phyloP scores from a whole-genome alignment of 1,140 invertebrate species.

The Zophobas morio region DNA sequence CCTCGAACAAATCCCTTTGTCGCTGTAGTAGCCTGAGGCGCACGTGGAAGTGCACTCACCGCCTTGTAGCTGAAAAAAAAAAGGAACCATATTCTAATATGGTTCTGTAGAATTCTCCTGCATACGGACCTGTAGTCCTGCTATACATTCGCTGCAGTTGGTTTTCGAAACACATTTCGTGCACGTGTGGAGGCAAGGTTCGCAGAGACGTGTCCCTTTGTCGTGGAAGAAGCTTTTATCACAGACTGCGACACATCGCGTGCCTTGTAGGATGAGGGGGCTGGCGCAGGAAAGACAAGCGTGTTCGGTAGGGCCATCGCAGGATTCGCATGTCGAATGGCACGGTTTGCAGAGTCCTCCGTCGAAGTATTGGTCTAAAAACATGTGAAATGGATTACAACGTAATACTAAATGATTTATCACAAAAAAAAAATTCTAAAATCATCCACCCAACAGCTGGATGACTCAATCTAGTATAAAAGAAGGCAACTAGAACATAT shows the following conservation, averaged over 20 bases:
- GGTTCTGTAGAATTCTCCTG: no score
- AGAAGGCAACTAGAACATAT: no score
- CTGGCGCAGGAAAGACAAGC: slow-evolving; percentile 79
- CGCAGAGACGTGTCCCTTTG: slow-evolving; percentile 74
- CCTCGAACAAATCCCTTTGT: slow-evolving; percentile 83
- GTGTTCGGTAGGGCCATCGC: slow-evolving; percentile 77
- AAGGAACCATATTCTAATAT: no score
- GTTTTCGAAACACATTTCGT: slow-evolving; percentile 80
- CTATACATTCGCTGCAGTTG: slow-evolving; percentile 84
- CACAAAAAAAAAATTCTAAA: no score
- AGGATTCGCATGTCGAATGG: slow-evolving; percentile 80
- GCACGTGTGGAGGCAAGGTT: slow-evolving; percentile 85
- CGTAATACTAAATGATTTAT: no score
- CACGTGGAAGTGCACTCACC: slow-evolving; percentile 84
- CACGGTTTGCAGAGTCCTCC: slow-evolving; percentile 78
- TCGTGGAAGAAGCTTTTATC: slow-evolving; percentile 80
- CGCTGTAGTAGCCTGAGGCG: slow-evolving; percentile 85
- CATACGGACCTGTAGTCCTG: slow-evolving; percentile 74
- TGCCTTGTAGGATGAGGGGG: slow-evolving; percentile 77
- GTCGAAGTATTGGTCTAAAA: slow-evolving; percentile 79
- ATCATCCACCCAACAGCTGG: no score
- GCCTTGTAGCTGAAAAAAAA: slow-evolving; percentile 77
- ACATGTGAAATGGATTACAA: no score
- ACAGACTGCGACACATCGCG: slow-evolving; percentile 80
- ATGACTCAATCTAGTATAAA: no score